phyloP scores from a whole-genome alignment of 2,797 vertebrate species.

The Urophycis tenuis region DNA sequence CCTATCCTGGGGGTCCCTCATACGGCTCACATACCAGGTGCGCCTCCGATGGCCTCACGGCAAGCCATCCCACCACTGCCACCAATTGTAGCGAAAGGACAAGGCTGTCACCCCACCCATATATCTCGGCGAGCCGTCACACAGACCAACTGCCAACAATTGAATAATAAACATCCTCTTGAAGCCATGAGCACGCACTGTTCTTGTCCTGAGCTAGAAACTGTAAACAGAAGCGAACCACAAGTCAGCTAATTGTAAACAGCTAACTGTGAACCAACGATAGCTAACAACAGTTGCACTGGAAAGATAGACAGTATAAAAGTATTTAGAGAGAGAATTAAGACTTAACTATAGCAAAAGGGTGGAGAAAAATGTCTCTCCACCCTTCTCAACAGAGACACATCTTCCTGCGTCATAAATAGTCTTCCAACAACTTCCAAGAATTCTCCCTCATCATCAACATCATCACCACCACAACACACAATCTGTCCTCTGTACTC shows the following conservation, averaged over 20 bases:
- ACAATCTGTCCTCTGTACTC: conserved; percentile 15
- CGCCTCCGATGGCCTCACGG: too few relatives aligned
- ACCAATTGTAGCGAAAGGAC: too few relatives aligned
- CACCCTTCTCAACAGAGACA: not conserved
- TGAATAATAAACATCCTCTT: not conserved
- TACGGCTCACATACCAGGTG: too few relatives aligned
- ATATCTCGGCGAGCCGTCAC: too few relatives aligned
- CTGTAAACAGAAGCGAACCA: not conserved
- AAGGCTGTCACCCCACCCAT: too few relatives aligned
- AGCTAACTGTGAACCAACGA: conserved; percentile 1
- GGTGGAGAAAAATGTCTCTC: not conserved
- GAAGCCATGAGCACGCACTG: conserved; percentile 20
- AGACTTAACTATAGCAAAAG: not conserved
- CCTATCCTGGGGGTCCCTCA: too few relatives aligned
- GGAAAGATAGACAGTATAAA: conserved; percentile 15
- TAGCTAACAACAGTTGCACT: conserved; percentile 15
- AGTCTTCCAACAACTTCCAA: conserved; percentile 15
- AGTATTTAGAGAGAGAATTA: not conserved
- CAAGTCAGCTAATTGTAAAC: conserved; percentile 19
- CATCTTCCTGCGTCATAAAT: conserved; percentile 27
- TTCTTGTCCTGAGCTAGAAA: conserved; percentile 22
- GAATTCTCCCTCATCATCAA: conserved; percentile 20
- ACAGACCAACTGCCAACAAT: not conserved
- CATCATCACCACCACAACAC: conserved; percentile 19
- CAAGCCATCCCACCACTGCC: too few relatives aligned